A percentile compares a stretch with the other conserved stretches of the same genome.
phyloP scores from a whole-genome alignment of 2,888 invertebrate species.

The Caenorhabditis afra region DNA sequence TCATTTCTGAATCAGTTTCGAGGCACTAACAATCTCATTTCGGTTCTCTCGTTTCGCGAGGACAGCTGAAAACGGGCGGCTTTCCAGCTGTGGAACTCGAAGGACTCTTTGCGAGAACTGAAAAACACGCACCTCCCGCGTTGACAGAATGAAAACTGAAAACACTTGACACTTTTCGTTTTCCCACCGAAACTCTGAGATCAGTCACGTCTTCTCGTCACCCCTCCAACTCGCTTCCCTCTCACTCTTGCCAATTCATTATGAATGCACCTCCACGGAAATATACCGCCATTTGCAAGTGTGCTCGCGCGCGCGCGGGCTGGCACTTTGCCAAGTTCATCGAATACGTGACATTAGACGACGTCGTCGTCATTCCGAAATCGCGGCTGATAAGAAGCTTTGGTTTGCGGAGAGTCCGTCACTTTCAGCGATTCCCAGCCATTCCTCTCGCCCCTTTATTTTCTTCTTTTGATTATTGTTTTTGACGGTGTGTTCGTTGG shows the following conservation, averaged over 20 bases:
- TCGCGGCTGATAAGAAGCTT: conserved; percentile 6
- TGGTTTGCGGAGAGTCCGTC: conserved; percentile 6
- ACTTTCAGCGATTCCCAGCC: conserved; percentile 16
- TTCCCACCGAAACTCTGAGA: conserved; percentile 17
- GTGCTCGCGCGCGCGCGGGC: too few species aligned
- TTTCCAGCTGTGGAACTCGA: too few species aligned
- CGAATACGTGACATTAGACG: conserved; percentile 3
- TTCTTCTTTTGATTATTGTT: conserved; percentile 23
- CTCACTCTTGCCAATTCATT: conserved; percentile 38
- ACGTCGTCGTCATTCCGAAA: conserved; percentile 17
- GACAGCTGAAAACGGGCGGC: too few species aligned
- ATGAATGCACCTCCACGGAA: conserved; percentile 37
- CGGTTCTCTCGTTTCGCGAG: too few species aligned
- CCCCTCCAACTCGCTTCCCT: not conserved
- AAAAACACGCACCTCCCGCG: too few species aligned
- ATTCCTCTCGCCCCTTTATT: not conserved
- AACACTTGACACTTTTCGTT: not conserved
- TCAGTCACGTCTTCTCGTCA: conserved; percentile 14
- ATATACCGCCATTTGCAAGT: conserved; percentile 32
- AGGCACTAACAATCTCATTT: too few species aligned
- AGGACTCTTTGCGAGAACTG: too few species aligned
- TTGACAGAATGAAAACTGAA: too few species aligned
- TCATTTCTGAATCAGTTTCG: too few species aligned
- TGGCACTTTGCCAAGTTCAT: conserved; percentile 25
- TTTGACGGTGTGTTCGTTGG: conserved; percentile 24